Percentiles rank a stretch among this genome's conserved stretches.
Evolutionary conservation across 2,797 vertebrate species (phyloP).

Genomic region (Eidolon dupreanum): DNA sequence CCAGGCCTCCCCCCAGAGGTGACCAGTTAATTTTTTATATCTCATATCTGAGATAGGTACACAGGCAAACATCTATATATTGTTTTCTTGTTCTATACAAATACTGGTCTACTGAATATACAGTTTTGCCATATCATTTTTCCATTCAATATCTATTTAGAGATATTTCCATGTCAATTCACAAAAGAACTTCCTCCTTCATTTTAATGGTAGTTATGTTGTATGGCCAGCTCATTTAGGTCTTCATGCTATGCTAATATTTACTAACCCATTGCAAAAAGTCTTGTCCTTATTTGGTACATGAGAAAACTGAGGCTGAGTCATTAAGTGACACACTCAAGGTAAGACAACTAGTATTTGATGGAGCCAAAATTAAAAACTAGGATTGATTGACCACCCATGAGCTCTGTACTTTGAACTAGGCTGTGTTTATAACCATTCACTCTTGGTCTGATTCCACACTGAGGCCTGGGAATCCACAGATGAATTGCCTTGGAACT

Average conservation of each 20-base stretch:
- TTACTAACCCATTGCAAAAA: conserved; percentile 13
- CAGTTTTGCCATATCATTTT: conserved; percentile 42
- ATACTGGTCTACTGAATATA: background rate
- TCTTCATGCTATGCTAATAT: background rate
- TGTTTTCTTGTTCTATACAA: conserved; percentile 3
- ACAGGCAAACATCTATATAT: background rate
- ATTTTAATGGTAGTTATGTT: conserved; percentile 37
- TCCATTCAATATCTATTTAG: background rate
- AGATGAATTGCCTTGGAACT: conserved; percentile 14
- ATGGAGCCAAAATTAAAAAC: background rate
- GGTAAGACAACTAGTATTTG: background rate
- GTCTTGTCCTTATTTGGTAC: background rate
- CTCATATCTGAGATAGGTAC: conserved; percentile 11
- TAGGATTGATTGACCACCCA: background rate
- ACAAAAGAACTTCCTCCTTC: background rate
- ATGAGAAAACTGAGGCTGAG: conserved; percentile 21
- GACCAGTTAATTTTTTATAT: conserved; percentile 30
- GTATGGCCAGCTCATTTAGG: background rate
- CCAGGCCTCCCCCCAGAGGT: background rate
- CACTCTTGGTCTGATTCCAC: conserved; percentile 4
- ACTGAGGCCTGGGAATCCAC: background rate
- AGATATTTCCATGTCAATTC: conserved; percentile 20
- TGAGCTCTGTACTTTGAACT: conserved; percentile 25
- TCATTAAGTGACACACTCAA: background rate
- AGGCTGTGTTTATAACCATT: conserved; percentile 23